Conservation (phyloP, 2,888 invertebrate genomes). For the Drosophila flavopinicola region DNA sequence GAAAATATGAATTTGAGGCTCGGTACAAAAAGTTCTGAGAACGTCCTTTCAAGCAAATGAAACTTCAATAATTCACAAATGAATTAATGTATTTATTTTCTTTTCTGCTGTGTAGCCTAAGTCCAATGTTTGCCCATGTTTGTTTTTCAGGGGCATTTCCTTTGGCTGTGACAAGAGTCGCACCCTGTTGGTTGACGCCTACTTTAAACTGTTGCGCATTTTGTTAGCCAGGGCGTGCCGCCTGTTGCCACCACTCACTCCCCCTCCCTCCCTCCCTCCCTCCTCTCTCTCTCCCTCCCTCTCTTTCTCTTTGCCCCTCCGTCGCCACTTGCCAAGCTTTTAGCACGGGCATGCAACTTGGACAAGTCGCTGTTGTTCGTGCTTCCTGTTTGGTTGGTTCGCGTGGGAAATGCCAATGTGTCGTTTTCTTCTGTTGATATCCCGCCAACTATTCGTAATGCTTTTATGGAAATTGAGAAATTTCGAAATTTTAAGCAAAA, state of each 20-base stretch:
- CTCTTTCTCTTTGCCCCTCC: not conserved
- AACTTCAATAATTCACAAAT: no score
- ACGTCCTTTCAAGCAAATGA: no score
- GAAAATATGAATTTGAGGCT: no score
- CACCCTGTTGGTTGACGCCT: constrained; percentile 52
- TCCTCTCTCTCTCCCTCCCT: no score
- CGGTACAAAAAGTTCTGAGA: no score
- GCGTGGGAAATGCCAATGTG: constrained; percentile 54
- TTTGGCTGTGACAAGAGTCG: constrained; percentile 33
- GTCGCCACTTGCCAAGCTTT: constrained; percentile 60
- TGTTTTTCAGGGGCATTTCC: constrained; percentile 26
- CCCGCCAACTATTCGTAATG: constrained; percentile 32
- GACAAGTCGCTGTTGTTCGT: constrained; percentile 18
- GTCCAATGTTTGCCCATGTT: constrained; percentile 50
- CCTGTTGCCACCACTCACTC: constrained; percentile 4
- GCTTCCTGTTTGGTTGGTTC: constrained; percentile 1
- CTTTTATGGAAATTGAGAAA: constrained; percentile 46
- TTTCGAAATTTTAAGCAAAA: constrained; percentile 24
- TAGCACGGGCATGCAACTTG: constrained; percentile 36
- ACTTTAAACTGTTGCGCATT: constrained; percentile 73
- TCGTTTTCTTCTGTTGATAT: constrained; percentile 4
- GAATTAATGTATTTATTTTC: not conserved
- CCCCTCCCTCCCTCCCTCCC: not conserved
- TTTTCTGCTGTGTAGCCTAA: constrained; percentile 1
- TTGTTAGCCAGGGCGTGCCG: constrained; percentile 58